Percentiles rank a stretch among this genome's conserved stretches.
These are phyloP conservation scores for Ichneumon xanthorius DNA, from an alignment of 2,888 invertebrate genomes.

Conservation along the genomic window DNA sequence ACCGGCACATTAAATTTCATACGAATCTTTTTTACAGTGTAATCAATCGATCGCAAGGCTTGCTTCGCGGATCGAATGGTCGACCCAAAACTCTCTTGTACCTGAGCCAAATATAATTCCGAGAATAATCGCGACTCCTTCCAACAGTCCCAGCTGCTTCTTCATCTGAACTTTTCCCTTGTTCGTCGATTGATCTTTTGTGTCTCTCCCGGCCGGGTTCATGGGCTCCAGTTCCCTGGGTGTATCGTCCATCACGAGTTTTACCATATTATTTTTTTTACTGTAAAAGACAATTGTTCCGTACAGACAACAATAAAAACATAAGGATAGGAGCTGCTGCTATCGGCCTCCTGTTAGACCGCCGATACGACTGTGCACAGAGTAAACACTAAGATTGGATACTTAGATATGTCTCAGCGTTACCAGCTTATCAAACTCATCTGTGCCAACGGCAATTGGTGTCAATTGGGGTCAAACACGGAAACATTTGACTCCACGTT, in stretches of 20 bases:
- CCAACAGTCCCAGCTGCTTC: conserved; percentile 94
- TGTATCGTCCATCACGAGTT: conserved; percentile 47
- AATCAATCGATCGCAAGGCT: background rate
- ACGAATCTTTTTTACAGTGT: background rate
- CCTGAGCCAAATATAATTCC: conserved; percentile 98
- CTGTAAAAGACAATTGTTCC: background rate
- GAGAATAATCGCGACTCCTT: conserved; percentile 97
- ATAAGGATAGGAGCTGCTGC: background rate
- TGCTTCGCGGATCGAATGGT: background rate
- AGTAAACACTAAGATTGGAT: background rate
- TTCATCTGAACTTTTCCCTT: conserved; percentile 91
- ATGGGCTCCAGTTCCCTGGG: conserved; percentile 55
- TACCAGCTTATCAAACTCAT: conserved; percentile 31
- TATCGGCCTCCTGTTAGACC: background rate
- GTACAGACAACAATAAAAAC: background rate
- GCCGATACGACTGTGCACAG: background rate
- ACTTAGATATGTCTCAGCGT: background rate
- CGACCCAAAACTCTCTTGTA: conserved; percentile 73
- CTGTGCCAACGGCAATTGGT: conserved; percentile 19
- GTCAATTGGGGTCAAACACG: conserved; percentile 49
- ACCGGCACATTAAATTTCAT: no score
- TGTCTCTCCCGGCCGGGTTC: conserved; percentile 28
- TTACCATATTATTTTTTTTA: conserved; percentile 56
- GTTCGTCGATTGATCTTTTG: conserved; percentile 5
- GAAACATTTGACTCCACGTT: background rate